Percentiles rank a stretch among this genome's conserved stretches.
Conservation (phyloP, 30 jellyfish, hydroid and myxozoan genomes). For the Nemopilema nomurai region DNA sequence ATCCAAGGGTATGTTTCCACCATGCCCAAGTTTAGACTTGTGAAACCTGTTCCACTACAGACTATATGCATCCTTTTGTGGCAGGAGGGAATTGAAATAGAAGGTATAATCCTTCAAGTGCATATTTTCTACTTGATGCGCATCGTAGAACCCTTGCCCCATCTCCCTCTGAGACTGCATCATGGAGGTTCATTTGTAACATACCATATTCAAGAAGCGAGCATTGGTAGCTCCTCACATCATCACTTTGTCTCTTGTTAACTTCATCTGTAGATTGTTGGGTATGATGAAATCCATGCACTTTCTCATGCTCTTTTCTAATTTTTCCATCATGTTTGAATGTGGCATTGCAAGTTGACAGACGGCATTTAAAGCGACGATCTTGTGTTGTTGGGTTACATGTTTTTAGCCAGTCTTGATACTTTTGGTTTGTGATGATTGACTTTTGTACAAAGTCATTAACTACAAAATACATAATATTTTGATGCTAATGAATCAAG, state of each 20-base stretch:
- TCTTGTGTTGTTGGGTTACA: constrained; percentile 20
- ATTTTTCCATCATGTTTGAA: constrained; percentile 39
- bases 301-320: constrained; percentile 30
- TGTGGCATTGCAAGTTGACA: constrained; percentile 14
- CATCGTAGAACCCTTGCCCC: constrained; percentile 36
- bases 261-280: not conserved
- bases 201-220: constrained; percentile 58
- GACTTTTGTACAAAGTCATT: constrained; percentile 1
- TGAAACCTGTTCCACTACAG: constrained; percentile 42
- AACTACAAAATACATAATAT: constrained; percentile 1
- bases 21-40: constrained; percentile 32
- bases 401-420: constrained; percentile 24
- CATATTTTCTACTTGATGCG: constrained; percentile 38
- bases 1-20: constrained; percentile 57
- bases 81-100: constrained; percentile 27
- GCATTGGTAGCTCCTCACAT: constrained; percentile 25
- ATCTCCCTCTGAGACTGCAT: constrained; percentile 54
- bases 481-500: constrained; percentile 14
- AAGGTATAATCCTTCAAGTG: constrained; percentile 32
- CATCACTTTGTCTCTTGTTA: not conserved
- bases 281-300: constrained; percentile 6
- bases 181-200: constrained; percentile 26
- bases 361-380: constrained; percentile 13
- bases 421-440: constrained; percentile 8
- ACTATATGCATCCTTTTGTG: constrained; percentile 35